phyloP scores from a whole-genome alignment of 2,888 invertebrate species.

The Lucinisca nassula region DNA sequence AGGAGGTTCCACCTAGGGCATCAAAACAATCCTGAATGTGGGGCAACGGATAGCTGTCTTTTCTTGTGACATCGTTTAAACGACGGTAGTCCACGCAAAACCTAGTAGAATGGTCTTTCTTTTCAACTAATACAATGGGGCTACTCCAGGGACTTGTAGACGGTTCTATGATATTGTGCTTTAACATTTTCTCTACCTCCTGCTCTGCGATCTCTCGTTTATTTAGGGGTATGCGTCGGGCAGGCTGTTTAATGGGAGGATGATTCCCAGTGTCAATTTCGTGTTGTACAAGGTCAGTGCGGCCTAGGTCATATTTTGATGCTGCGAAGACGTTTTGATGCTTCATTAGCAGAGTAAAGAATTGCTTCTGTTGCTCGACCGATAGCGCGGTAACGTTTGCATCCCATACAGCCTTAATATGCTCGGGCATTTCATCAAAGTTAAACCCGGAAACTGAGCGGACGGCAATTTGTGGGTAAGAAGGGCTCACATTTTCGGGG shows the following conservation, averaged over 20 bases:
- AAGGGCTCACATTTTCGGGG: background rate
- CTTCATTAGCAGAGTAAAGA: background rate
- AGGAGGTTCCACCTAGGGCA: background rate
- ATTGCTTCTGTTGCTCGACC: background rate
- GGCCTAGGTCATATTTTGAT: conserved; percentile 7
- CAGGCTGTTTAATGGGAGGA: background rate
- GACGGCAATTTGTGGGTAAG: background rate
- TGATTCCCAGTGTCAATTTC: background rate
- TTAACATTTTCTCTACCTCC: background rate
- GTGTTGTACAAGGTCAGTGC: background rate
- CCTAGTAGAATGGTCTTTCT: background rate
- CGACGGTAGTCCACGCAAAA: background rate
- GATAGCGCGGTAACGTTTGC: background rate
- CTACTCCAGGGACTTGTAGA: background rate
- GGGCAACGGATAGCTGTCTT: background rate
- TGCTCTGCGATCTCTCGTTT: background rate
- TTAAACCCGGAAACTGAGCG: background rate
- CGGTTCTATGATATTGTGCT: background rate
- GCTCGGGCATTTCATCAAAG: background rate
- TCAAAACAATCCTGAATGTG: background rate
- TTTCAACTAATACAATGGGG: background rate
- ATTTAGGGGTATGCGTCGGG: background rate
- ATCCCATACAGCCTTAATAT: conserved; percentile 1
- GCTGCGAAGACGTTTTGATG: background rate
- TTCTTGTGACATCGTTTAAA: background rate